These are phyloP conservation scores for Champsocephalus gunnari DNA, from an alignment of 2,797 vertebrate species.

Conservation along the genomic window DNA sequence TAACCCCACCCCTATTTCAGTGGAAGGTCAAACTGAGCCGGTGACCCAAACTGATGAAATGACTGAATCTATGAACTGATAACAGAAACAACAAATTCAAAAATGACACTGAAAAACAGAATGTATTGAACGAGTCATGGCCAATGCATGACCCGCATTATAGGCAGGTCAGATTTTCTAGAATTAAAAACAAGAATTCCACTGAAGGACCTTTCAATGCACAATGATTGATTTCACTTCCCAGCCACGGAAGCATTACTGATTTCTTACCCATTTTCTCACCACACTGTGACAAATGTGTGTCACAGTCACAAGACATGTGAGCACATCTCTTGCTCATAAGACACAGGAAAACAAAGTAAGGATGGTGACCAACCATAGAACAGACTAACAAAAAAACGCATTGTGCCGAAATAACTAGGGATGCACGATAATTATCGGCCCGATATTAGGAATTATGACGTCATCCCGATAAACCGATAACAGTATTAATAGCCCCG, in stretches of 20 bases:
- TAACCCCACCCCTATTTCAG: background rate
- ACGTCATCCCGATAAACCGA: too few relatives aligned
- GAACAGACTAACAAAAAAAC: background rate
- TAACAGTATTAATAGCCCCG: too few relatives aligned
- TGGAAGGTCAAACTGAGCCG: background rate
- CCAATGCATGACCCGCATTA: background rate
- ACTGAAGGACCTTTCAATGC: background rate
- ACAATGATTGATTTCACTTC: background rate
- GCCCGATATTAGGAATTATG: too few relatives aligned
- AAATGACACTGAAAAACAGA: background rate
- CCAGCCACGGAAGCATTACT: background rate
- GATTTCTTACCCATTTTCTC: background rate
- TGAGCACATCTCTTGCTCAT: conserved; percentile 8
- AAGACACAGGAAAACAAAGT: conserved; percentile 20
- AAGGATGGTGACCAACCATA: background rate
- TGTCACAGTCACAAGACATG: conserved; percentile 51
- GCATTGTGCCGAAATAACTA: too few relatives aligned
- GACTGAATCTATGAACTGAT: background rate
- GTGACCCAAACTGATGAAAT: too few relatives aligned
- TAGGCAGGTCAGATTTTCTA: background rate
- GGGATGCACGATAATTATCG: too few relatives aligned
- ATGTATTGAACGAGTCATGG: background rate
- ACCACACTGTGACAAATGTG: conserved; percentile 2
- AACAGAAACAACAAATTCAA: background rate
- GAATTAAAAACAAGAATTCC: background rate